Percentiles rank a stretch among this genome's conserved stretches.
Conservation (phyloP, 2,888 invertebrate genomes). For the Dromius quadrimaculatus region DNA sequence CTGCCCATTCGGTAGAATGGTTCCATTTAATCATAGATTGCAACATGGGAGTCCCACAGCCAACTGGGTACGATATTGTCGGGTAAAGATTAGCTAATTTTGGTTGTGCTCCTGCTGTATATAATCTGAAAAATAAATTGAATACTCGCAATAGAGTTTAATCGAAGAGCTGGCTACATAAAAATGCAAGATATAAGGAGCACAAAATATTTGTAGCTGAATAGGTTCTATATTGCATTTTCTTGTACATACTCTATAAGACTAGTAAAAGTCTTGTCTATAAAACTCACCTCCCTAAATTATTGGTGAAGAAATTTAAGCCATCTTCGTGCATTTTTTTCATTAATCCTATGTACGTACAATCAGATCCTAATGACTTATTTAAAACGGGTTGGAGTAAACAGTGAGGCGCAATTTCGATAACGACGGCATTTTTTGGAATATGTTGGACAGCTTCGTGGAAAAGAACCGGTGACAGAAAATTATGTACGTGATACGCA, state of each 20-base stretch:
- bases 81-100: constrained; percentile 80
- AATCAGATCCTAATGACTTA: constrained; percentile 80
- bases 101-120: constrained; percentile 84
- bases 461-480: constrained; percentile 93
- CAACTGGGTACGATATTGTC: constrained; percentile 85
- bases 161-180: too few relatives aligned
- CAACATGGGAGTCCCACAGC: constrained; percentile 91
- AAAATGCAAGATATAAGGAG: too few relatives aligned
- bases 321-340: constrained; percentile 85
- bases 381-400: constrained; percentile 94
- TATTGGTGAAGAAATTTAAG: constrained; percentile 79
- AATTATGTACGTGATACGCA: constrained; percentile 96
- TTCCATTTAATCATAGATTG: constrained; percentile 92
- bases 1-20: constrained; percentile 89
- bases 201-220: too few relatives aligned
- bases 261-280: too few relatives aligned
- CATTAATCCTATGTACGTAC: constrained; percentile 86
- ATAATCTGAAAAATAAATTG: too few relatives aligned
- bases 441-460: constrained; percentile 87
- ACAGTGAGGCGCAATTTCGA: constrained; percentile 96
- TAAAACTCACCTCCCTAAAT: too few relatives aligned
- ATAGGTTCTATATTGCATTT: too few relatives aligned
- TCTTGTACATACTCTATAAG: too few relatives aligned
- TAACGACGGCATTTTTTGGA: constrained; percentile 87
- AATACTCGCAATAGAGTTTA: too few relatives aligned